Percentiles rank a stretch among this genome's conserved stretches.
These are phyloP conservation scores for Nesoenas mayeri DNA, from an alignment of 2,113 vertebrate genomes.

Conservation along the genomic window DNA sequence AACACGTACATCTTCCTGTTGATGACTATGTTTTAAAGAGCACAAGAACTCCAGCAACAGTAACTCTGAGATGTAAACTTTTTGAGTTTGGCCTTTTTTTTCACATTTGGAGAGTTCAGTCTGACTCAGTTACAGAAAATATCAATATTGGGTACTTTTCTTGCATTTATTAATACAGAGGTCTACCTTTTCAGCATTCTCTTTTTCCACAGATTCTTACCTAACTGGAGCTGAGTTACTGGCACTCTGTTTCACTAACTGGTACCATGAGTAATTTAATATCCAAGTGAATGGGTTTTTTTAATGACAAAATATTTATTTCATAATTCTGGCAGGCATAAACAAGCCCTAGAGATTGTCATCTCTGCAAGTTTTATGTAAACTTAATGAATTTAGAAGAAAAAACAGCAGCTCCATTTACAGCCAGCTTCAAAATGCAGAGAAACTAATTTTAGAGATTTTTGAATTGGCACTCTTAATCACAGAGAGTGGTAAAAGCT, in stretches of 20 bases:
- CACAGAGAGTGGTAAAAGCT: background rate
- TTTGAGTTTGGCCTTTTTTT: background rate
- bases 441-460: background rate
- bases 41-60: background rate
- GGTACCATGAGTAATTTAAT: conserved; percentile 12
- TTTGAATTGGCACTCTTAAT: background rate
- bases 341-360: background rate
- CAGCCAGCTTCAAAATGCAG: background rate
- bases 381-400: background rate
- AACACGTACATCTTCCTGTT: background rate
- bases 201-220: background rate
- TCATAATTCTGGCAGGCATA: conserved; percentile 10
- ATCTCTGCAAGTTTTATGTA: background rate
- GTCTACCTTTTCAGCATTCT: background rate
- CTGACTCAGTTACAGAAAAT: background rate
- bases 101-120: background rate
- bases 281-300: background rate
- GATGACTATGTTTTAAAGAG: background rate
- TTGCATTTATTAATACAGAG: background rate
- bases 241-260: background rate
- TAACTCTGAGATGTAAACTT: background rate
- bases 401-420: background rate
- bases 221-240: background rate
- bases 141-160: background rate
- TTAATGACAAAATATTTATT: conserved; percentile 20